Conservation (phyloP, 2,113 vertebrate genomes). For the Camelus bactrianus region DNA sequence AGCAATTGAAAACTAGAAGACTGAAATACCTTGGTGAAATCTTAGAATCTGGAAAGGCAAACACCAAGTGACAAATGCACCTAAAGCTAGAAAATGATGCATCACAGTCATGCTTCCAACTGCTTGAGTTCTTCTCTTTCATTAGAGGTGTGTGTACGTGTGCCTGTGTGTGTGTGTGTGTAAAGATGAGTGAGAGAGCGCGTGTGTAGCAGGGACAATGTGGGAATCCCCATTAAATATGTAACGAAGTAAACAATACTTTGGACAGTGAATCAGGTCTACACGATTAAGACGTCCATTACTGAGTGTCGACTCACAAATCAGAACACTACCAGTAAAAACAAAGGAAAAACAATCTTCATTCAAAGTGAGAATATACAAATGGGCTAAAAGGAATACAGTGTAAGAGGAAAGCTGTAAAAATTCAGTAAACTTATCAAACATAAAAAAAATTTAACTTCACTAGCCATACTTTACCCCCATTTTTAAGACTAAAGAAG, state of each 20-base stretch:
- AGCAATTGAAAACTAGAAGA: constrained; percentile 86
- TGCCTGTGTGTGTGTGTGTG: constrained; percentile 45
- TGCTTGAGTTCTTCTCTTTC: constrained; percentile 76
- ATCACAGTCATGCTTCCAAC: constrained; percentile 72
- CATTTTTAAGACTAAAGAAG: constrained; percentile 88
- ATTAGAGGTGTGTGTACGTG: constrained; percentile 72
- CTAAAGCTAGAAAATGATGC: constrained; percentile 72
- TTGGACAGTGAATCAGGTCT: constrained; percentile 95
- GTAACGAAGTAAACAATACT: constrained; percentile 98
- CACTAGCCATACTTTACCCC: constrained; percentile 79
- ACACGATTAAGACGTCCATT: constrained; percentile 90
- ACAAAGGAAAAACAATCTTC: constrained; percentile 71
- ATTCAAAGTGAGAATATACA: constrained; percentile 89
- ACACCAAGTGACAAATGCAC: constrained; percentile 82
- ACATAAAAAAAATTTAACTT: constrained; percentile 84
- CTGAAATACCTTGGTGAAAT: constrained; percentile 76
- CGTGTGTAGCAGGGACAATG: constrained; percentile 46
- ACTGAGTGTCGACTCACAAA: constrained; percentile 87
- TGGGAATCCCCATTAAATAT: constrained; percentile 98
- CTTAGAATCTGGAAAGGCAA: constrained; percentile 78
- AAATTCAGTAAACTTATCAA: constrained; percentile 82
- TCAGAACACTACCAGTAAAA: constrained; percentile 87
- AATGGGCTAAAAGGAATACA: constrained; percentile 84
- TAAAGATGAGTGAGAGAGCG: background rate
- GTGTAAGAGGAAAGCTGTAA: constrained; percentile 76